Evolutionary conservation across 2,888 invertebrate genomes (phyloP).

Genomic region (Cephus spinipes): DNA sequence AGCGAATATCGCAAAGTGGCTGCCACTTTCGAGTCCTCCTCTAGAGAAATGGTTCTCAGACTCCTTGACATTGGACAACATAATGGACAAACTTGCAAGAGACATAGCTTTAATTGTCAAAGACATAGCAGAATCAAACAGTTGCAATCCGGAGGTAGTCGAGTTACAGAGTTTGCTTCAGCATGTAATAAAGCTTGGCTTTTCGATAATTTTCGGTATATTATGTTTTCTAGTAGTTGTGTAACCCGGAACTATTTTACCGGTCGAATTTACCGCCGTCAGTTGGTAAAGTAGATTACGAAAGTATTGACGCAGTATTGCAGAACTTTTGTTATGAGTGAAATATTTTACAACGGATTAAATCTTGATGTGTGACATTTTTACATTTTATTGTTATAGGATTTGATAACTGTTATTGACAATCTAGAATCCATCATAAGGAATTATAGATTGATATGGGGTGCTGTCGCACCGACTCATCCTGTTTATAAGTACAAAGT

Average conservation of each 20-base stretch:
- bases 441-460: conserved; percentile 34
- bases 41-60: conserved; percentile 52
- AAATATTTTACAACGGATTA: background rate
- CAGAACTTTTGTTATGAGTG: background rate
- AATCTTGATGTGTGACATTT: background rate
- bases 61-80: conserved; percentile 39
- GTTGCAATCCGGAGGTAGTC: conserved; percentile 44
- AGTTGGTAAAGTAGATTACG: background rate
- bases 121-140: conserved; percentile 31
- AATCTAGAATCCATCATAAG: conserved; percentile 36
- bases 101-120: conserved; percentile 45
- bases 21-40: conserved; percentile 40
- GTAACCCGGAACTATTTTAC: background rate
- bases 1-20: conserved; percentile 56
- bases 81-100: conserved; percentile 42
- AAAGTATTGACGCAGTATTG: background rate
- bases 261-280: background rate
- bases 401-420: conserved; percentile 22
- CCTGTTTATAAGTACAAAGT: conserved; percentile 48
- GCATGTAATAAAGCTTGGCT: background rate
- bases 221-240: background rate
- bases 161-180: background rate
- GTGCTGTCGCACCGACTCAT: conserved; percentile 27
- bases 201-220: background rate
- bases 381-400: background rate